Conservation (phyloP, 2,113 vertebrate species). For the Mystacornis crossleyi region DNA sequence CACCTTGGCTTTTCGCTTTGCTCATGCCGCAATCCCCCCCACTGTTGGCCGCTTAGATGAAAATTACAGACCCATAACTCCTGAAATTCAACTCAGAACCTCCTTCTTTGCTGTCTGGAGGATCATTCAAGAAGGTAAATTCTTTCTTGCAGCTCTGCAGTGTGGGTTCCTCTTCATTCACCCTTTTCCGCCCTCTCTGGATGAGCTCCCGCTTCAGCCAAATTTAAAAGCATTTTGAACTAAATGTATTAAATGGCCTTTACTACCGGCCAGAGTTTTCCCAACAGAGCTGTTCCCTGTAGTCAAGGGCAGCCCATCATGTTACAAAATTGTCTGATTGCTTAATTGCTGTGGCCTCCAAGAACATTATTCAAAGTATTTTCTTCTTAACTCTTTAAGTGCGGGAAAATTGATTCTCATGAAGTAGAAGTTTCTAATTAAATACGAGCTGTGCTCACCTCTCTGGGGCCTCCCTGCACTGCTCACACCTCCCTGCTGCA, state of each 20-base stretch:
- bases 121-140: constrained; percentile 82
- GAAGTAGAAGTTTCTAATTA: not conserved
- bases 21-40: constrained; percentile 85
- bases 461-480: not conserved
- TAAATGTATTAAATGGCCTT: not conserved
- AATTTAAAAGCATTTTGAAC: not conserved
- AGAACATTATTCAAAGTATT: not conserved
- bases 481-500: not conserved
- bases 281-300: not conserved
- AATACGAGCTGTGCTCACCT: not conserved
- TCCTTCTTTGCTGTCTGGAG: constrained; percentile 88
- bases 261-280: not conserved
- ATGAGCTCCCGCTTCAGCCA: not conserved
- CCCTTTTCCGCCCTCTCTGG: not conserved
- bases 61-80: constrained; percentile 60
- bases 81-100: constrained; percentile 74
- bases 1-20: constrained; percentile 88
- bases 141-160: not conserved
- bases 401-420: not conserved
- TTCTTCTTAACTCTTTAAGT: not conserved
- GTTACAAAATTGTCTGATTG: not conserved
- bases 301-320: not conserved
- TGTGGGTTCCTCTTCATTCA: not conserved
- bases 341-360: not conserved
- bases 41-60: constrained; percentile 73